These are phyloP conservation scores for Caenorhabditis angaria DNA, from an alignment of 2,888 invertebrate species.

Conservation along the genomic window DNA sequence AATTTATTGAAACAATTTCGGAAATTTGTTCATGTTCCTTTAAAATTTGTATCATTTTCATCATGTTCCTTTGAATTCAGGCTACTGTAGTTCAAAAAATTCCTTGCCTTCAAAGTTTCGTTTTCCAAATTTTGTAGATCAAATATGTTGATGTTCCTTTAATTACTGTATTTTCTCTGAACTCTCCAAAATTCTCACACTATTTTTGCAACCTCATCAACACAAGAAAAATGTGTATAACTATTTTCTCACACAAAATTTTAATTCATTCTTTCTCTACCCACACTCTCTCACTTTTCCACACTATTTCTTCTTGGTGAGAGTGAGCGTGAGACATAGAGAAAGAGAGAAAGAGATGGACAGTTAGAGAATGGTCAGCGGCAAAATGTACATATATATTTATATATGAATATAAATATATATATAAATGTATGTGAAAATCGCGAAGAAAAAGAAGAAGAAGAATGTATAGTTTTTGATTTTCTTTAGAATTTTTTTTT, in stretches of 20 bases:
- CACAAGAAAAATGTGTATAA: not conserved
- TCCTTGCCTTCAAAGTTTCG: no score
- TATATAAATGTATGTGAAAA: not conserved
- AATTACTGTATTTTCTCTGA: not conserved
- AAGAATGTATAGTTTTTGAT: not conserved
- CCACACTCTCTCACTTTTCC: not conserved
- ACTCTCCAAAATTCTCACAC: not conserved
- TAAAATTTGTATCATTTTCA: no score
- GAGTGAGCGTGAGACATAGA: no score
- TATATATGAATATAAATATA: not conserved
- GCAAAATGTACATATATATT: constrained; percentile 1
- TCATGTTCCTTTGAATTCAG: no score
- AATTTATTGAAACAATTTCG: no score
- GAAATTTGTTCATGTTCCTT: no score
- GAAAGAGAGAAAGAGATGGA: no score
- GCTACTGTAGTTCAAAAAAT: no score
- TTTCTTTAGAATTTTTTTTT: not conserved
- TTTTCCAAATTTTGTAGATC: no score
- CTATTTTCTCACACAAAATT: not conserved
- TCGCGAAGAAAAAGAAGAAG: not conserved
- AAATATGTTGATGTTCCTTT: no score
- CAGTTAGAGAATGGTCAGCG: not conserved
- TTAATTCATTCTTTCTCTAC: not conserved
- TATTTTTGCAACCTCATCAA: not conserved
- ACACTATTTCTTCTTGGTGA: not conserved